Evolutionary conservation across 2,888 invertebrate species (phyloP), one percentile per base, ranked within the genome.

Genomic region (Ectemnius lituratus): DNA sequence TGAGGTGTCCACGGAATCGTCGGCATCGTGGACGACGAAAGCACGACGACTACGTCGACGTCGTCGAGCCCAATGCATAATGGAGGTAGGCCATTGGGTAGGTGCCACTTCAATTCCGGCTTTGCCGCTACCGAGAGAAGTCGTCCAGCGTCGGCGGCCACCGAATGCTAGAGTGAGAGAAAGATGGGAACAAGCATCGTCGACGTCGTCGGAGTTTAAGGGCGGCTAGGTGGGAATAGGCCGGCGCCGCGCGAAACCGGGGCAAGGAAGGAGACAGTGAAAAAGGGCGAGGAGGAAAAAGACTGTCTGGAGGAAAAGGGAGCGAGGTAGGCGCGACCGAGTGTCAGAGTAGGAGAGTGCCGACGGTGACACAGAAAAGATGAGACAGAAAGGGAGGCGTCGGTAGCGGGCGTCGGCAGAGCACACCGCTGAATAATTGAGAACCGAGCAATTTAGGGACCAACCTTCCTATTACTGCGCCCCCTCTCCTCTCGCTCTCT

Each of bases 51-150:
- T 62, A 52, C 57, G 66, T 23, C 66, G 72, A 62, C 66, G 72
- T 75, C 62, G 80, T 73, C 77, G 83, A 78, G 84, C 81, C 81
- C 81, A 71, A 76, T 83, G 81, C 81, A 84, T 84, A 84, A 84
- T 81, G 67, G 82, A 82, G 84, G 73, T 79, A 84, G 84, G 84
- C 82, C 79, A 76, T 75, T 72, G 84, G 73, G 73, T 75, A 82
- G 82, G 67, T 79, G 82, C 77, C 79, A 78, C 84, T 82, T 79
- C 70, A 79, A 82, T 82, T 82, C 77, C 72, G 70, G 75, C 37
- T 37, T 37, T 37, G 37, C 52, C 14, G 52, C 52, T 2, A 16
- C 52, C 11, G 16, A 16, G 52, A 52, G 52, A 52, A 13, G 37
- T 11, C 52, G 16, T 14, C 8, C 37, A 14, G 11, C 52, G 16